Evolutionary conservation across 2,888 invertebrate species (phyloP).

Genomic region (Allacma fusca): DNA sequence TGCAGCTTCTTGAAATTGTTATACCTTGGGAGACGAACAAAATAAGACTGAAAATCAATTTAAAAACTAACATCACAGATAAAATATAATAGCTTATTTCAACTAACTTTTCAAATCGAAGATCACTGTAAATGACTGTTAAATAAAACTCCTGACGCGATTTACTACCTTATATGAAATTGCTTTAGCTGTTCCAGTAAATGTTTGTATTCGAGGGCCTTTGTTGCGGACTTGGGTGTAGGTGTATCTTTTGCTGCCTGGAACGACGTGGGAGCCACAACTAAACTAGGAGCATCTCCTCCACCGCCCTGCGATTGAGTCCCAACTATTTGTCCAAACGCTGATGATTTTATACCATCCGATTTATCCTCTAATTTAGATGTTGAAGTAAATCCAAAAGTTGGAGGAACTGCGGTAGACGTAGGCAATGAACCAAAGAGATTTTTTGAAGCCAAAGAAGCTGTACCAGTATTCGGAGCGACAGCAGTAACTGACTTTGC

Average conservation of each 20-base stretch:
- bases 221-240: not conserved
- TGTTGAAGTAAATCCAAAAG: not conserved
- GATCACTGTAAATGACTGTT: no score
- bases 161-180: slow-evolving; percentile 23
- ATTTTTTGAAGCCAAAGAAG: not conserved
- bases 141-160: no score
- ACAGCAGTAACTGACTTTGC: not conserved
- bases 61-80: not conserved
- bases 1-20: slow-evolving; percentile 18
- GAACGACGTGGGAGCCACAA: not conserved
- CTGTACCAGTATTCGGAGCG: not conserved
- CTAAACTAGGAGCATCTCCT: not conserved
- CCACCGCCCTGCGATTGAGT: not conserved
- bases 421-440: not conserved
- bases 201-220: not conserved
- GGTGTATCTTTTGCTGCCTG: not conserved
- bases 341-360: no score
- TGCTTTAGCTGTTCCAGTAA: slow-evolving; percentile 17
- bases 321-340: no score
- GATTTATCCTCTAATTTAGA: no score
- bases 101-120: no score
- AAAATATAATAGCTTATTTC: not conserved
- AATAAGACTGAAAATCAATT: no score
- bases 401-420: not conserved
- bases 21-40: no score